A percentile compares a stretch with the other conserved stretches of the same genome.
These are phyloP conservation scores for Scelioninae gen. 1 DNA, from an alignment of 2,888 invertebrate genomes.

Conservation along the genomic window DNA sequence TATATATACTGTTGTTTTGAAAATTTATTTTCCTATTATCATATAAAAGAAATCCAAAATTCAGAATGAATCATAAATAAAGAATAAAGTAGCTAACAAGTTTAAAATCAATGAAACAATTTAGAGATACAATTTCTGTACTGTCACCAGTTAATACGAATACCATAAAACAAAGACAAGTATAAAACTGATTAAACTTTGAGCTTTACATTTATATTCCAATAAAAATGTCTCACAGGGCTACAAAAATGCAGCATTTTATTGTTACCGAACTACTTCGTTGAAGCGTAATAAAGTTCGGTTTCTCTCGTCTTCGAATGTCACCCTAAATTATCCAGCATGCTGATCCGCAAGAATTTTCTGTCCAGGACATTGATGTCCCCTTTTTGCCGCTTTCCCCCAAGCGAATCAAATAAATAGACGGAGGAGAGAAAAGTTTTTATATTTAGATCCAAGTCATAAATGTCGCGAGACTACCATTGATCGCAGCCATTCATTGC, in stretches of 20 bases:
- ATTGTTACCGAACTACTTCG: slow-evolving; percentile 20
- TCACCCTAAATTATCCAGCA: slow-evolving; percentile 36
- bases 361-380: slow-evolving; percentile 18
- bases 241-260: slow-evolving; percentile 20
- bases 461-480: slow-evolving; percentile 38
- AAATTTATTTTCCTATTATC: too few relatives aligned
- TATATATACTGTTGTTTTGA: too few relatives aligned
- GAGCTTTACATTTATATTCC: slow-evolving; percentile 13
- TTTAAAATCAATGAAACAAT: too few relatives aligned
- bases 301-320: slow-evolving; percentile 2
- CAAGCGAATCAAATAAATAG: slow-evolving; percentile 44
- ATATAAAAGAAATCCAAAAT: too few relatives aligned
- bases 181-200: slow-evolving; percentile 10
- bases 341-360: slow-evolving; percentile 29
- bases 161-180: neutral
- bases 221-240: slow-evolving; percentile 28
- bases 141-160: slow-evolving; percentile 1
- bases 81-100: too few relatives aligned
- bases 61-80: too few relatives aligned
- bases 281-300: slow-evolving; percentile 14
- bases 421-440: slow-evolving; percentile 27
- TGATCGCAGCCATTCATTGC: slow-evolving; percentile 33
- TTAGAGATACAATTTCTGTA: neutral
- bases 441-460: slow-evolving; percentile 32
- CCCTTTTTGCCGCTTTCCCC: slow-evolving; percentile 15